phyloP scores from a whole-genome alignment of 1,140 invertebrate genomes.

The Formica exsecta region DNA sequence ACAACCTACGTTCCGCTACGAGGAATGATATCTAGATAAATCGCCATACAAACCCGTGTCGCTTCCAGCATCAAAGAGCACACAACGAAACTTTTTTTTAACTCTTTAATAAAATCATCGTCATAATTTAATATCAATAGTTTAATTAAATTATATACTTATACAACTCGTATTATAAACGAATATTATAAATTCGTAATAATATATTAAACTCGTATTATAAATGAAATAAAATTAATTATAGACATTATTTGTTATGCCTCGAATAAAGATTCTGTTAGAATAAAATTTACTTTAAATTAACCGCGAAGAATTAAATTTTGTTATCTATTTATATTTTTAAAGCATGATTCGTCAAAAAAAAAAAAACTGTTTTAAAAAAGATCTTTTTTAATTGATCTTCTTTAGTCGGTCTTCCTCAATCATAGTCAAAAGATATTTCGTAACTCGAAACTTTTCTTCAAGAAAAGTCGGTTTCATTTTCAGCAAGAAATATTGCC shows the following conservation, averaged over 20 bases:
- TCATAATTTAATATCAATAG: background rate
- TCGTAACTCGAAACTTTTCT: background rate
- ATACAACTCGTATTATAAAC: no score
- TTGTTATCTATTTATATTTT: background rate
- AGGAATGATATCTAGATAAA: conserved; percentile 12
- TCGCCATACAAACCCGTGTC: background rate
- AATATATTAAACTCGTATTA: no score
- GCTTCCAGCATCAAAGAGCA: background rate
- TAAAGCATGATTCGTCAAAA: background rate
- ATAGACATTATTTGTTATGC: background rate
- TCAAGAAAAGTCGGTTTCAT: background rate
- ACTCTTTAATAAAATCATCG: background rate
- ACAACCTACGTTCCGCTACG: background rate
- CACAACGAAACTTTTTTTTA: background rate
- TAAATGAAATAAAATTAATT: background rate
- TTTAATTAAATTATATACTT: background rate
- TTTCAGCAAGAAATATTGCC: conserved; percentile 7
- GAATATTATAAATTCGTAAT: no score
- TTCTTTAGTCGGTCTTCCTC: no score
- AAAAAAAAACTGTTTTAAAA: background rate
- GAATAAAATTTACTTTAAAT: background rate
- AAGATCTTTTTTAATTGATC: background rate
- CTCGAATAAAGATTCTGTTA: background rate
- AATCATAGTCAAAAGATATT: background rate
- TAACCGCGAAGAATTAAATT: background rate